Evolutionary conservation across 2,113 vertebrate species (phyloP).

Genomic region (Morone chrysops): DNA sequence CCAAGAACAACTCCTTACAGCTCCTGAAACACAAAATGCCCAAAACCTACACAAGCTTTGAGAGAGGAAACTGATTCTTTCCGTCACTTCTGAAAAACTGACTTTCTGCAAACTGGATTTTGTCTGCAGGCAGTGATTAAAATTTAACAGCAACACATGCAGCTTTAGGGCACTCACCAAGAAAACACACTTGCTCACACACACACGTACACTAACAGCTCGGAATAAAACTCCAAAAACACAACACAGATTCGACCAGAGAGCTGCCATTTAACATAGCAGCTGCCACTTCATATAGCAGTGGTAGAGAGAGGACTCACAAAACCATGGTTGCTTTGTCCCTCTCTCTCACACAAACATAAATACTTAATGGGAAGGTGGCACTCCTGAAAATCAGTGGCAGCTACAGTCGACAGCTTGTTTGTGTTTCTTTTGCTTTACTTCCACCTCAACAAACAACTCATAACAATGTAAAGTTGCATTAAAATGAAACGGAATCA

Average conservation of each 20-base stretch:
- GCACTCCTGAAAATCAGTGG: not conserved
- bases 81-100: slow-evolving; percentile 15
- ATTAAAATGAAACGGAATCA: not conserved
- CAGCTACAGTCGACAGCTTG: slow-evolving; percentile 20
- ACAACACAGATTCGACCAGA: not conserved
- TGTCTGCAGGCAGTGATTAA: slow-evolving; percentile 34
- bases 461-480: not conserved
- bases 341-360: not conserved
- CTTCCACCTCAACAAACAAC: not conserved
- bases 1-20: not conserved
- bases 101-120: slow-evolving; percentile 12
- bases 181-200: not conserved
- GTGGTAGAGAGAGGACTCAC: not conserved
- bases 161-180: slow-evolving; percentile 26
- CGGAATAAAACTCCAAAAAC: not conserved
- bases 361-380: slow-evolving; percentile 34
- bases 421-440: slow-evolving; percentile 4
- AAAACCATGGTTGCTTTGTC: not conserved
- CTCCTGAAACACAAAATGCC: not conserved
- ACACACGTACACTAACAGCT: slow-evolving; percentile 7
- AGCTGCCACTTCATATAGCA: slow-evolving; percentile 20
- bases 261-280: slow-evolving; percentile 28
- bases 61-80: not conserved
- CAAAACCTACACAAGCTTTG: not conserved
- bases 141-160: slow-evolving; percentile 43